Conservation (phyloP, 2,113 vertebrate species). For the Cinclus cinclus region DNA sequence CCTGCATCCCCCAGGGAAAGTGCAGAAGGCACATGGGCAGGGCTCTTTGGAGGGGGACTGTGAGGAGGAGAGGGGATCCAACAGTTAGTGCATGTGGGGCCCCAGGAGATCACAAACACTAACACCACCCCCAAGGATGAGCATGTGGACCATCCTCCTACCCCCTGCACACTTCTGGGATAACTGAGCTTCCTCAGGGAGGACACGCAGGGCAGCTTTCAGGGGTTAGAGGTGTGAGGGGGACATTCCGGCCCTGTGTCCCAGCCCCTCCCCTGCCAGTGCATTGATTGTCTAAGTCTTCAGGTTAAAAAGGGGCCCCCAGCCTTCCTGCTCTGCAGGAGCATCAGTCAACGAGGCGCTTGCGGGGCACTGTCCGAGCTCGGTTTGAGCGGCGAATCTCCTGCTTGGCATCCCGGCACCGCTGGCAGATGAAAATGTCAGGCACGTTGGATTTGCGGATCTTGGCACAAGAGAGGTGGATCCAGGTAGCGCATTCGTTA, state of each 20-base stretch:
- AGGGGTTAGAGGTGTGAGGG: not conserved
- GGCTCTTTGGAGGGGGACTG: conserved; percentile 52
- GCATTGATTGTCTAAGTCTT: conserved; percentile 65
- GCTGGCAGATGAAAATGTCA: conserved; percentile 95
- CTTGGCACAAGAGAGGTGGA: conserved; percentile 97
- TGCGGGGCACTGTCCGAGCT: conserved; percentile 89
- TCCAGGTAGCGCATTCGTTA: conserved; percentile 93
- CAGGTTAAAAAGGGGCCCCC: not conserved
- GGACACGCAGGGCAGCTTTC: not conserved
- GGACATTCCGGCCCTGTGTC: not conserved
- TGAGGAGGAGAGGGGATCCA: not conserved
- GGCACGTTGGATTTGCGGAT: conserved; percentile 98
- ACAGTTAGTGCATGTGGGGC: not conserved
- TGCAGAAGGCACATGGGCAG: conserved; percentile 67
- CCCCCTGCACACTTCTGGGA: not conserved
- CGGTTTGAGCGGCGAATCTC: conserved; percentile 94
- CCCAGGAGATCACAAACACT: not conserved
- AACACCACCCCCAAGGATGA: not conserved
- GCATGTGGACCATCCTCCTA: not conserved
- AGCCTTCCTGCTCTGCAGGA: not conserved
- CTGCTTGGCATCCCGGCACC: conserved; percentile 87
- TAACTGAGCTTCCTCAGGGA: not conserved
- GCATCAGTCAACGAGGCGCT: conserved; percentile 89
- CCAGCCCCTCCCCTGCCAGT: conserved; percentile 18
- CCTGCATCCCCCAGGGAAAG: not conserved